A percentile compares a stretch with the other conserved stretches of the same genome.
These are phyloP conservation scores for Pseudomyrmex gracilis DNA, from an alignment of 1,140 invertebrate species.

Conservation along the genomic window DNA sequence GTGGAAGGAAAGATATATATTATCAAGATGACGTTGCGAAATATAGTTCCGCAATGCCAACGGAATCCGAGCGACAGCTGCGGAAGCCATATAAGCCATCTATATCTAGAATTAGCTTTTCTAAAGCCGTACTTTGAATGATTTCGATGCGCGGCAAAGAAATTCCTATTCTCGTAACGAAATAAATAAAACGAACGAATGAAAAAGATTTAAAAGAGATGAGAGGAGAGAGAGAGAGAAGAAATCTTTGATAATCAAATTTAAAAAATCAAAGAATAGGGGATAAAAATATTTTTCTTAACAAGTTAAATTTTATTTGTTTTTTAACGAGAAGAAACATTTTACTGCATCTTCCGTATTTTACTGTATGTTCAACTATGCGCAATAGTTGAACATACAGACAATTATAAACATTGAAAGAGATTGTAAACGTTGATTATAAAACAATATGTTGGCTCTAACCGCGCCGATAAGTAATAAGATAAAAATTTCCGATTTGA, in stretches of 20 bases:
- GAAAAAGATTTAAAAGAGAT: neutral
- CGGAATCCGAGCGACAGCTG: conserved; percentile 49
- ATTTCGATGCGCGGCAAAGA: conserved; percentile 21
- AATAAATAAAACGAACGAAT: too few species aligned
- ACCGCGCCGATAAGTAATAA: too few species aligned
- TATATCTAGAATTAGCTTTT: conserved; percentile 45
- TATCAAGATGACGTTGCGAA: conserved; percentile 49
- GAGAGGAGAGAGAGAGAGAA: too few species aligned
- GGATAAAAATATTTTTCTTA: too few species aligned
- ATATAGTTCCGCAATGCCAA: conserved; percentile 31
- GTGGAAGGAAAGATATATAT: neutral
- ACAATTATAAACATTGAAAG: neutral
- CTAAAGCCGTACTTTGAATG: conserved; percentile 29
- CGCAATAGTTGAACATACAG: neutral
- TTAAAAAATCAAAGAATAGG: too few species aligned
- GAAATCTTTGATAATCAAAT: too few species aligned
- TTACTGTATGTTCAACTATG: neutral
- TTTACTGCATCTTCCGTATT: neutral
- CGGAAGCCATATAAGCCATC: conserved; percentile 44
- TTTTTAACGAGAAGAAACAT: neutral
- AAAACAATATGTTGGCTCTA: neutral
- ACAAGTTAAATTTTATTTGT: too few species aligned
- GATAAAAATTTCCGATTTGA: neutral
- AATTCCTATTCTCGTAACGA: neutral
- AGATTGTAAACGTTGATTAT: neutral